Evolutionary conservation across 2,113 vertebrate genomes (phyloP).

Genomic region (Hirundichthys speculiger): DNA sequence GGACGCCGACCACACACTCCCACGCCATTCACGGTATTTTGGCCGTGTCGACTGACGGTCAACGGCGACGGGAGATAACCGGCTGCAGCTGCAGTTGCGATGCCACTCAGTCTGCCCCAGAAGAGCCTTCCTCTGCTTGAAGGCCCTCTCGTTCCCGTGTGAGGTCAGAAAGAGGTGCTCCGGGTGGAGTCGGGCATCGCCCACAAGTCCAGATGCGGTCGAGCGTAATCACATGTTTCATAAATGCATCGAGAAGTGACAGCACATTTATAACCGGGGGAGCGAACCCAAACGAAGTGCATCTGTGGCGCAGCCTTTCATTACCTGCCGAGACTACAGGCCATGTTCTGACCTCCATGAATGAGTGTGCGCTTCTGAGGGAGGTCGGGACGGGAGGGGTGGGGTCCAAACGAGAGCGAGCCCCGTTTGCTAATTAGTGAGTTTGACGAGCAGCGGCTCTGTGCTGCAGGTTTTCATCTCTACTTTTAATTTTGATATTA

Average conservation of each 20-base stretch:
- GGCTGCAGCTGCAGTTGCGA: constrained; percentile 3
- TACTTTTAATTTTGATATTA: too few species aligned
- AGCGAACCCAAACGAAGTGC: constrained; percentile 18
- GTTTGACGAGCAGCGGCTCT: constrained; percentile 33
- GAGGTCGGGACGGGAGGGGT: not conserved
- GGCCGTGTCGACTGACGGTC: not conserved
- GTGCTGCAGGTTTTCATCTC: constrained; percentile 27
- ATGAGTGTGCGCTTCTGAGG: constrained; percentile 16
- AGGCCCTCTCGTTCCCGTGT: constrained; percentile 16
- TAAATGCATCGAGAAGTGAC: constrained; percentile 11
- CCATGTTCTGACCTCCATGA: constrained; percentile 44
- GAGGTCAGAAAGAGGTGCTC: constrained; percentile 21
- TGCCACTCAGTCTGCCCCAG: constrained; percentile 7
- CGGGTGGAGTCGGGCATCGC: constrained; percentile 40
- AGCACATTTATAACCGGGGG: constrained; percentile 40
- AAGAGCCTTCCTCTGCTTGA: constrained; percentile 16
- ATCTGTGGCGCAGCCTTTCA: constrained; percentile 42
- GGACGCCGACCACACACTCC: constrained; percentile 8
- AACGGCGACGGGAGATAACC: too few species aligned
- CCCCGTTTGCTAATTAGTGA: constrained; percentile 50
- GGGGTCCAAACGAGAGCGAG: constrained; percentile 15
- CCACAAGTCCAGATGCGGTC: constrained; percentile 34
- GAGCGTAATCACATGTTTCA: constrained; percentile 17
- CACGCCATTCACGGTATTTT: constrained; percentile 5
- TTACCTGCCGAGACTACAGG: constrained; percentile 52